phyloP scores from a whole-genome alignment of 2,888 invertebrate species.

The Mythimna lalbum region DNA sequence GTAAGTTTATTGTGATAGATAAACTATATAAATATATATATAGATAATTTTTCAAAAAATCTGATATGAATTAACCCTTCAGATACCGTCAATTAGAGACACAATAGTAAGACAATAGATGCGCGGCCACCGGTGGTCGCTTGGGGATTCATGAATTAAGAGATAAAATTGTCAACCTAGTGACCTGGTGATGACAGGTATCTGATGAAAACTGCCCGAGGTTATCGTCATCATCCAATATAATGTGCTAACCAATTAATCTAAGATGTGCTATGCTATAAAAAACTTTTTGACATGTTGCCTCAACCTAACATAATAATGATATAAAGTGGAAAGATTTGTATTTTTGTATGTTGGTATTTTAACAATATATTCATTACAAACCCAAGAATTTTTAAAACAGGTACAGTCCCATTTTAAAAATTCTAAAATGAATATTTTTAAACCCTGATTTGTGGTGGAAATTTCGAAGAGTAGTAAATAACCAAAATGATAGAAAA shows the following conservation, averaged over 20 bases:
- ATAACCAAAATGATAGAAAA: neutral
- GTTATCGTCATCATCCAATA: conserved; percentile 11
- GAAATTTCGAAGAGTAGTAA: neutral
- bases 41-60: too few relatives aligned
- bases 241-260: neutral
- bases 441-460: too few relatives aligned
- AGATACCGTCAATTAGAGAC: too few relatives aligned
- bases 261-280: neutral
- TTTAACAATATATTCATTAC: neutral
- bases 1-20: neutral
- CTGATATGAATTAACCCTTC: too few relatives aligned
- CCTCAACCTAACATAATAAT: neutral
- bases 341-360: too few relatives aligned
- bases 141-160: neutral
- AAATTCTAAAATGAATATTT: too few relatives aligned
- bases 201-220: neutral
- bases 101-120: too few relatives aligned
- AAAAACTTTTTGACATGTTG: neutral
- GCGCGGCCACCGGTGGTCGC: too few relatives aligned
- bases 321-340: too few relatives aligned
- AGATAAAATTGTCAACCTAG: neutral
- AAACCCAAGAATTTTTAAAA: too few relatives aligned
- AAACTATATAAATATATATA: too few relatives aligned
- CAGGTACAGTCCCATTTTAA: too few relatives aligned
- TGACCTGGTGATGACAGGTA: neutral